phyloP scores from a whole-genome alignment of 2,888 invertebrate species.

The Diploptera punctata region DNA sequence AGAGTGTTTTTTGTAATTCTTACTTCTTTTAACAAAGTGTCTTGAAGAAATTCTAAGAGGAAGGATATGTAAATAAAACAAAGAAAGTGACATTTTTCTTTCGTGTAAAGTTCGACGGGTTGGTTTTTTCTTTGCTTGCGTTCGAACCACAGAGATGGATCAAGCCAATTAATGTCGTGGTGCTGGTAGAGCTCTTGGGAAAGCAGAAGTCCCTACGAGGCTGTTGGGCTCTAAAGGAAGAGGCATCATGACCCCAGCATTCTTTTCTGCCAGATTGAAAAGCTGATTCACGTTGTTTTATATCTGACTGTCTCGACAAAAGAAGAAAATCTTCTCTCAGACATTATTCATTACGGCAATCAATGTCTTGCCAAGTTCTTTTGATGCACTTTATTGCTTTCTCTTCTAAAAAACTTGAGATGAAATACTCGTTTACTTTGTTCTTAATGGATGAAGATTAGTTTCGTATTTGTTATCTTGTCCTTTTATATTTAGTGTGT shows the following conservation, averaged over 20 bases:
- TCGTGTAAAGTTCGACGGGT: background rate
- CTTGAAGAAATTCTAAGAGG: background rate
- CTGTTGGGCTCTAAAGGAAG: background rate
- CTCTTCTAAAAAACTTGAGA: background rate
- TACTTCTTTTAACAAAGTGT: background rate
- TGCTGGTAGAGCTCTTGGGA: background rate
- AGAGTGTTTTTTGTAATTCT: too few relatives aligned
- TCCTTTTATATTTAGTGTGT: background rate
- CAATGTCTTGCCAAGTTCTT: background rate
- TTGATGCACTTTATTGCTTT: background rate
- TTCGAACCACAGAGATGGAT: background rate
- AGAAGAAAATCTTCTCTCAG: background rate
- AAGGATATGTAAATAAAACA: background rate
- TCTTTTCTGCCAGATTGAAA: background rate
- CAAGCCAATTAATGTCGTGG: constrained; percentile 9
- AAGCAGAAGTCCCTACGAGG: background rate
- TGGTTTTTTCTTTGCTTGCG: background rate
- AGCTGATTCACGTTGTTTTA: background rate
- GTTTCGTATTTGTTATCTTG: too few relatives aligned
- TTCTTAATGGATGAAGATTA: background rate
- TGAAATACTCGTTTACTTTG: background rate
- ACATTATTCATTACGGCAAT: background rate
- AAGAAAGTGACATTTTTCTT: background rate
- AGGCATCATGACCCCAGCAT: background rate
- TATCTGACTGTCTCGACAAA: background rate